A percentile compares a stretch with the other conserved stretches of the same genome.
These are phyloP conservation scores for Alviniconcha marisindica DNA, from an alignment of 1,140 invertebrate species.

Conservation along the genomic window DNA sequence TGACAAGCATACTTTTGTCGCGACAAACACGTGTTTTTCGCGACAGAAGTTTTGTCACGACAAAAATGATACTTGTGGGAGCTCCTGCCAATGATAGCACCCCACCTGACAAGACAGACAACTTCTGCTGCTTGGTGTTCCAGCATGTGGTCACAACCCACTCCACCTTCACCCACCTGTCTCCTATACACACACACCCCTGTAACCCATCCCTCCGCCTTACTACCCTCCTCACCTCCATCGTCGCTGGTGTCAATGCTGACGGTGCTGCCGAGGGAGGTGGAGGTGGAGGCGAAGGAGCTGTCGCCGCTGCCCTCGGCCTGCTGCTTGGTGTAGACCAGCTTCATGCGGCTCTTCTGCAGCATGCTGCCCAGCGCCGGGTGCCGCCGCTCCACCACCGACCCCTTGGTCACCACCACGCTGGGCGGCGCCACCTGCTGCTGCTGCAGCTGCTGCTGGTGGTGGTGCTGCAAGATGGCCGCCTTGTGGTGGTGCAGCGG, in stretches of 20 bases:
- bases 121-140: no score
- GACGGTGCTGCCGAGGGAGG: constrained; percentile 39
- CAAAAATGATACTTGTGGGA: no score
- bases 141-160: no score
- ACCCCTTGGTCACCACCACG: background rate
- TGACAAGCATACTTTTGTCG: no score
- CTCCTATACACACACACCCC: no score
- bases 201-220: no score
- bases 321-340: constrained; percentile 52
- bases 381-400: constrained; percentile 28
- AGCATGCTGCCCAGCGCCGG: constrained; percentile 41
- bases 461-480: constrained; percentile 37
- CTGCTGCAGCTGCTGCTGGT: constrained; percentile 29
- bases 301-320: background rate
- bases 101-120: no score
- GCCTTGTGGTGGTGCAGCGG: constrained; percentile 30
- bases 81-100: no score
- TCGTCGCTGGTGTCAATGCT: constrained; percentile 33
- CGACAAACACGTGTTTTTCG: no score
- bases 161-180: no score
- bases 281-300: background rate
- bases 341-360: constrained; percentile 47
- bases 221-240: constrained; percentile 5
- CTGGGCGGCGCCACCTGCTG: constrained; percentile 34
- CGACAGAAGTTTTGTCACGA: no score